Evolutionary conservation across 1,140 invertebrate genomes (phyloP).

Genomic region (Watersipora subatra): DNA sequence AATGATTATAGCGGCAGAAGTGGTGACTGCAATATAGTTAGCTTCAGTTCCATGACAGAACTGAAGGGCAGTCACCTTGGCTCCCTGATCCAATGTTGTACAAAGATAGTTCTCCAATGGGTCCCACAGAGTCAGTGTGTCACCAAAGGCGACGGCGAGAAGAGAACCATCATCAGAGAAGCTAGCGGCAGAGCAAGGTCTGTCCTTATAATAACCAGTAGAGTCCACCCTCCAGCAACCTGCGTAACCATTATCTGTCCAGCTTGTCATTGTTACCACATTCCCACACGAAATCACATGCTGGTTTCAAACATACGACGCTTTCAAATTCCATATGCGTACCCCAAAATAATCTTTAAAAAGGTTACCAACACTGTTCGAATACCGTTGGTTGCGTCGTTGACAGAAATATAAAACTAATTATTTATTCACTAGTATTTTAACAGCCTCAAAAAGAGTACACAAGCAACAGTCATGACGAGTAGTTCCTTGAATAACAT

Average conservation of each 20-base stretch:
- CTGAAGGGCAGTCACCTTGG: constrained; percentile 42
- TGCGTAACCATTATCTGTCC: constrained; percentile 22
- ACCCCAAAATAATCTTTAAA: too few relatives aligned
- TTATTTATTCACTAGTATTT: too few relatives aligned
- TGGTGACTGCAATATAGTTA: constrained; percentile 51
- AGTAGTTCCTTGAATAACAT: too few relatives aligned
- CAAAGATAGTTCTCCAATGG: constrained; percentile 43
- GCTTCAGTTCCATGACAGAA: constrained; percentile 53
- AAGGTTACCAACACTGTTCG: too few relatives aligned
- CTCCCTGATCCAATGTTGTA: constrained; percentile 32
- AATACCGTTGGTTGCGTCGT: too few relatives aligned
- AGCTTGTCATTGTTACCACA: too few relatives aligned
- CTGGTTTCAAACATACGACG: too few relatives aligned
- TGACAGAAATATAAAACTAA: too few relatives aligned
- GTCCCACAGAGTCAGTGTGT: constrained; percentile 57
- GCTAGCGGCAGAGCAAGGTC: constrained; percentile 45
- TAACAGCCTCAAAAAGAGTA: too few relatives aligned
- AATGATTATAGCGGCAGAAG: constrained; percentile 46
- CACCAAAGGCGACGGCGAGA: constrained; percentile 55
- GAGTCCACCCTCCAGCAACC: constrained; percentile 52
- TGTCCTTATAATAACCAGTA: constrained; percentile 50
- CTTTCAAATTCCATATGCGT: too few relatives aligned
- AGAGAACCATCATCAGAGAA: constrained; percentile 65
- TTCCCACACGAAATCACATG: too few relatives aligned
- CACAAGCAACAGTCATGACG: too few relatives aligned